Conservation (phyloP, 1,140 invertebrate species). For the Zaprionus nigranus region DNA sequence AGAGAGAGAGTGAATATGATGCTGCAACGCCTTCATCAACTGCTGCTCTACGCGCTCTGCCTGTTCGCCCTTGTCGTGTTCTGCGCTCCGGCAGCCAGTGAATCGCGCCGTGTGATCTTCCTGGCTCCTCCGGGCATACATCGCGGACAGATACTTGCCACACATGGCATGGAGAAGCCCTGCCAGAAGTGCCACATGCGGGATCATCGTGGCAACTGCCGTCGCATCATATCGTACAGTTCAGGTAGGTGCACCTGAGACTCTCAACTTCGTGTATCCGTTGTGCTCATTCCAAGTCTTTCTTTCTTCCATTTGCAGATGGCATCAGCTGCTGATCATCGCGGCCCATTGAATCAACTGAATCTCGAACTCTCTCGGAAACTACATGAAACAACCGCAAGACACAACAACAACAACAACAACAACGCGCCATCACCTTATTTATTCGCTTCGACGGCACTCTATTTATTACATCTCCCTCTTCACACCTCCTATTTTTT, state of each 20-base stretch:
- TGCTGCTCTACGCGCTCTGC: conserved; percentile 57
- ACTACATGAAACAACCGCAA: not conserved
- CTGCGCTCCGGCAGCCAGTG: conserved; percentile 56
- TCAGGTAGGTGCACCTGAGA: conserved; percentile 50
- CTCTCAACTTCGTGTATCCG: not conserved
- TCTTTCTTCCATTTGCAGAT: conserved; percentile 42
- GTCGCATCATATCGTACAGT: conserved; percentile 74
- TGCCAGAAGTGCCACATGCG: conserved; percentile 76
- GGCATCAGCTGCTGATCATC: conserved; percentile 60
- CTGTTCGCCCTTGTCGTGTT: conserved; percentile 59
- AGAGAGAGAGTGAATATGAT: conserved; percentile 32
- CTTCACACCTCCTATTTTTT: conserved; percentile 9
- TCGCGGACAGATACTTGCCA: conserved; percentile 69
- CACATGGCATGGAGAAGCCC: conserved; percentile 60
- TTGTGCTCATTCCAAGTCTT: not conserved
- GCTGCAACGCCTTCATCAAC: conserved; percentile 50
- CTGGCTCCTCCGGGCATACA: conserved; percentile 60
- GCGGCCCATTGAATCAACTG: conserved; percentile 51
- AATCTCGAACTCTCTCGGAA: conserved; percentile 54
- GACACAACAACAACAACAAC: not conserved
- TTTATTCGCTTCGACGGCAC: conserved; percentile 34
- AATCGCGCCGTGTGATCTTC: conserved; percentile 78
- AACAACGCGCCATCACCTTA: conserved; percentile 11
- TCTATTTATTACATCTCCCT: conserved; percentile 47
- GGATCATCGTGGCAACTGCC: conserved; percentile 77